These are phyloP conservation scores for Chinchilla lanigera DNA, from an alignment of 2,113 vertebrate species.

Conservation along the genomic window DNA sequence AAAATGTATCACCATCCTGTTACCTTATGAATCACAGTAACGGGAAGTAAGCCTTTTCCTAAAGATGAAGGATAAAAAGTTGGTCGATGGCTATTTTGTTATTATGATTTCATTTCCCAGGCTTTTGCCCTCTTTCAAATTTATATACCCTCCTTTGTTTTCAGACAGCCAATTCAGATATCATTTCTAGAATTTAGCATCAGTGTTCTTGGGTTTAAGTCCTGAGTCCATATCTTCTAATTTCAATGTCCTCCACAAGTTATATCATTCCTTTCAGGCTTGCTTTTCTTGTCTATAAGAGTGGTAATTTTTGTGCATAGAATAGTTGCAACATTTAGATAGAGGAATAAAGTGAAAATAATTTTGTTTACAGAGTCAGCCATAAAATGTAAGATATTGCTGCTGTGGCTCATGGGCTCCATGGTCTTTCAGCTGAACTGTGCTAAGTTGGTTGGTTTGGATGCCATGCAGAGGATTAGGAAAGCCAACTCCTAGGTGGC, in stretches of 20 bases:
- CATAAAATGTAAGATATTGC: background rate
- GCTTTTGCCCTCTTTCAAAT: background rate
- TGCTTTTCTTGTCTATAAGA: background rate
- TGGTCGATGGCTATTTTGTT: background rate
- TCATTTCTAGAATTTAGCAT: background rate
- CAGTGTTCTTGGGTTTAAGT: background rate
- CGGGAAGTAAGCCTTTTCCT: background rate
- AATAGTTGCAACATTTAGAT: background rate
- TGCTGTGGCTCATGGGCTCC: background rate
- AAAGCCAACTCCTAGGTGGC: background rate
- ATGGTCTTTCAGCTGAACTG: background rate
- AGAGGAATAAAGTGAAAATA: background rate
- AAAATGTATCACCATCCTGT: background rate
- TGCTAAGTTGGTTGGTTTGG: background rate
- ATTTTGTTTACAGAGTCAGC: background rate
- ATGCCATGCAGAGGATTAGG: background rate
- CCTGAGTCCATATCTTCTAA: background rate
- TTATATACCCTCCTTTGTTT: background rate
- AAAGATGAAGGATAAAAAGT: background rate
- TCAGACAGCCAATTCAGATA: background rate
- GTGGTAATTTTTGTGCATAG: background rate
- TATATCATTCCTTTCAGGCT: background rate
- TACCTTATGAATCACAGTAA: background rate
- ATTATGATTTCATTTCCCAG: background rate
- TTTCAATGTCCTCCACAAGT: background rate